Percentiles rank a stretch among this genome's conserved stretches.
phyloP scores from a whole-genome alignment of 2,797 vertebrate species.

The Pteropus rufus region DNA sequence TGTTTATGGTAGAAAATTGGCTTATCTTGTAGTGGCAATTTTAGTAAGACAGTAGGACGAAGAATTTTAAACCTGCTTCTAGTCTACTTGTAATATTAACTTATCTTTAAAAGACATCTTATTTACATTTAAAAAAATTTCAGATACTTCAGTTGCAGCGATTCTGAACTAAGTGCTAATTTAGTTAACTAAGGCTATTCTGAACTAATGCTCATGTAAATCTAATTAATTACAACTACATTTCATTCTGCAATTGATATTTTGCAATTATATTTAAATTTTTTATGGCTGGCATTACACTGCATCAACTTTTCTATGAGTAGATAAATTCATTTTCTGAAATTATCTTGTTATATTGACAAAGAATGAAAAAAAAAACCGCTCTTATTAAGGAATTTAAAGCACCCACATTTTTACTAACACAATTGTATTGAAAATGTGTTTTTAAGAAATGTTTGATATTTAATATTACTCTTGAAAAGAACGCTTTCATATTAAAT shows the following conservation, averaged over 20 bases:
- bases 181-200: neutral
- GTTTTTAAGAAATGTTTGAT: neutral
- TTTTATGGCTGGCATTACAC: neutral
- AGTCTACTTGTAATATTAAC: slow-evolving; percentile 21
- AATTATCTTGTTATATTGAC: neutral
- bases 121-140: neutral
- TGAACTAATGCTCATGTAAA: neutral
- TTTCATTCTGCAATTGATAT: neutral
- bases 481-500: neutral
- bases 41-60: neutral
- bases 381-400: neutral
- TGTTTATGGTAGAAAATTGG: neutral
- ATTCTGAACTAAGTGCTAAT: neutral
- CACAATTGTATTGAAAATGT: neutral
- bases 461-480: neutral
- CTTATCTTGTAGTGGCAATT: neutral
- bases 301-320: neutral
- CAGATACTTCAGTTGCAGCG: neutral
- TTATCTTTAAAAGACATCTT: slow-evolving; percentile 17
- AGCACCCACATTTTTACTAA: neutral
- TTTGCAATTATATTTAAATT: neutral
- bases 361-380: neutral
- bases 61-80: neutral
- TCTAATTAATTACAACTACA: neutral
- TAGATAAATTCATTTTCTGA: neutral